Evolutionary conservation across 2,797 vertebrate species (phyloP).

Genomic region (Falco rusticolus): DNA sequence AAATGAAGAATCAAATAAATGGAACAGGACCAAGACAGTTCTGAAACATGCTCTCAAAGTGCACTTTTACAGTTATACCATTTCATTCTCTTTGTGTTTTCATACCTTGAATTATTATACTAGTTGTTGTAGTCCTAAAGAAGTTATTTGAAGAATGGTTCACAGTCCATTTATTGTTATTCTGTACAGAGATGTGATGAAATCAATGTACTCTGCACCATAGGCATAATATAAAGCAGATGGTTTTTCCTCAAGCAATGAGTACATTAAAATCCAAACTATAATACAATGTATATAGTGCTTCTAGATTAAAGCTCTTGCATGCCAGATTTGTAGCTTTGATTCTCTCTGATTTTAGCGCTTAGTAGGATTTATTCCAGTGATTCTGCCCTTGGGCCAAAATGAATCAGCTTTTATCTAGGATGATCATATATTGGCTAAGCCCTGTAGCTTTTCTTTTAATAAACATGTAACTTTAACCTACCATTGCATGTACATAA

Average conservation of each 20-base stretch:
- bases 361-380: constrained; percentile 64
- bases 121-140: constrained; percentile 63
- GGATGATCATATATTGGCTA: constrained; percentile 46
- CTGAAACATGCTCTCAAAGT: constrained; percentile 7
- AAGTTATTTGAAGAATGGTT: constrained; percentile 65
- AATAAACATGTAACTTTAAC: constrained; percentile 60
- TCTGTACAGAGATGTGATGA: constrained; percentile 71
- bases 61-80: constrained; percentile 3
- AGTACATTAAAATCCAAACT: constrained; percentile 63
- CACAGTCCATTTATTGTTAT: constrained; percentile 72
- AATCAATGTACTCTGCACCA: constrained; percentile 63
- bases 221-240: constrained; percentile 75
- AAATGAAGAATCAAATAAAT: constrained; percentile 24
- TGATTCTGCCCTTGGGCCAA: constrained; percentile 64
- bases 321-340: constrained; percentile 69
- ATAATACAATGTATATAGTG: constrained; percentile 56
- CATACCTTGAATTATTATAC: constrained; percentile 31
- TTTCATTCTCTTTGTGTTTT: background rate
- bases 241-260: constrained; percentile 59
- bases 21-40: background rate
- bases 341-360: constrained; percentile 64
- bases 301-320: constrained; percentile 72
- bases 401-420: constrained; percentile 71
- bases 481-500: constrained; percentile 15
- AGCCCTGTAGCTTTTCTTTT: constrained; percentile 60